A percentile compares a stretch with the other conserved stretches of the same genome.
These are phyloP conservation scores for Pangasianodon hypophthalmus DNA, from an alignment of 2,113 vertebrate species.

Conservation along the genomic window DNA sequence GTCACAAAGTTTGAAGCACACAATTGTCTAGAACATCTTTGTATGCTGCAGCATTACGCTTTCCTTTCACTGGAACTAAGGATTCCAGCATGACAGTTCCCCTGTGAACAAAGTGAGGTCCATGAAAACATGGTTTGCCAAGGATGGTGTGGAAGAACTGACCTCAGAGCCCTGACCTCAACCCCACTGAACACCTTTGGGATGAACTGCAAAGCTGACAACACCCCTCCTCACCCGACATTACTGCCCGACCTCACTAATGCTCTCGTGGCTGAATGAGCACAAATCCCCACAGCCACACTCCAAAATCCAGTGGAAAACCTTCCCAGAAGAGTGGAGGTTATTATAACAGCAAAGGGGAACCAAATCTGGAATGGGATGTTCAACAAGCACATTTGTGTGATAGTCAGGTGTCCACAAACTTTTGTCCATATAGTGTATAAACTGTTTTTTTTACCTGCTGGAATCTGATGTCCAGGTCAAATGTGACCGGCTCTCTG, in stretches of 20 bases:
- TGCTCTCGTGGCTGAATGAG: neutral
- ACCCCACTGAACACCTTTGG: neutral
- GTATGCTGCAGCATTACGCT: neutral
- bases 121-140: neutral
- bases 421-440: neutral
- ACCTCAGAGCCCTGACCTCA: neutral
- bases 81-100: neutral
- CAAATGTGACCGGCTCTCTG: conserved; percentile 83
- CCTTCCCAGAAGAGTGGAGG: neutral
- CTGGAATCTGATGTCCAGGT: conserved; percentile 93
- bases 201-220: neutral
- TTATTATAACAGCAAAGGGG: neutral
- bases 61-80: neutral
- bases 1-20: neutral
- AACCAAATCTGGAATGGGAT: neutral
- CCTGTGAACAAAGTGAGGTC: neutral
- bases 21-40: neutral
- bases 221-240: neutral
- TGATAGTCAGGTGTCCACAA: neutral
- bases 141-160: neutral
- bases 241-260: neutral
- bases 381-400: neutral
- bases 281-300: neutral
- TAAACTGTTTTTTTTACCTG: conserved; percentile 74
- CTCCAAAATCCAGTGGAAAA: neutral